Conservation (phyloP, 2,113 vertebrate genomes). For the Lipotes vexillifer region DNA sequence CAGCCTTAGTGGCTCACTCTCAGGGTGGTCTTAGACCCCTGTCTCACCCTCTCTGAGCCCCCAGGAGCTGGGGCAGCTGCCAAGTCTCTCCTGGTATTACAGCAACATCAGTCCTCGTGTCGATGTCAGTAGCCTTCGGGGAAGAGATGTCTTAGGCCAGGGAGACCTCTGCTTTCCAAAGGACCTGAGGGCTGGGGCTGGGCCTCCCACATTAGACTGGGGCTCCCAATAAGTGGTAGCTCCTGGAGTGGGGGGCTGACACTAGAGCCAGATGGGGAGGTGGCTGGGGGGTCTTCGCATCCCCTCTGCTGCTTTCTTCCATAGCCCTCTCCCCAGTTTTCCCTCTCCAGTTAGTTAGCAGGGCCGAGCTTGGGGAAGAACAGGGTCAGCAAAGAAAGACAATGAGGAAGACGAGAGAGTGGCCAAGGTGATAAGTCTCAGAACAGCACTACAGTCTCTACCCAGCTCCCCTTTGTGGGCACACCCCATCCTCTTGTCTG, state of each 20-base stretch:
- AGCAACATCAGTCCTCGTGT: background rate
- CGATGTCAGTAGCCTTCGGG: background rate
- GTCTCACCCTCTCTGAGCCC: slow-evolving; percentile 13
- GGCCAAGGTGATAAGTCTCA: background rate
- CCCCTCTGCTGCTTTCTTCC: background rate
- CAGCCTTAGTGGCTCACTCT: background rate
- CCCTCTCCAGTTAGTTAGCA: background rate
- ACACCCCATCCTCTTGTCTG: accelerated
- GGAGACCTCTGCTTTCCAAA: background rate
- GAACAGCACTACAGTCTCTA: background rate
- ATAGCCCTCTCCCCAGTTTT: background rate
- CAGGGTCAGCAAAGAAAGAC: background rate
- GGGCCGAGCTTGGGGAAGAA: background rate
- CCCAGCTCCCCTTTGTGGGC: accelerated
- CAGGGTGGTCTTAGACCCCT: slow-evolving; percentile 59
- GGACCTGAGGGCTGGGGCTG: background rate
- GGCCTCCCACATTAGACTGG: background rate
- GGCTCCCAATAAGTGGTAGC: background rate
- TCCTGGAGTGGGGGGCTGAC: background rate
- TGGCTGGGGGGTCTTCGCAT: background rate
- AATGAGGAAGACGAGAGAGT: background rate
- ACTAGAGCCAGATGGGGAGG: background rate
- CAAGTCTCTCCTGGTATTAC: background rate
- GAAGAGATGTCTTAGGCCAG: background rate
- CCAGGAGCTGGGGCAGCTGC: background rate